These are phyloP conservation scores for Cremastobaeus sp. DNA, from an alignment of 2,888 invertebrate genomes.

Conservation along the genomic window DNA sequence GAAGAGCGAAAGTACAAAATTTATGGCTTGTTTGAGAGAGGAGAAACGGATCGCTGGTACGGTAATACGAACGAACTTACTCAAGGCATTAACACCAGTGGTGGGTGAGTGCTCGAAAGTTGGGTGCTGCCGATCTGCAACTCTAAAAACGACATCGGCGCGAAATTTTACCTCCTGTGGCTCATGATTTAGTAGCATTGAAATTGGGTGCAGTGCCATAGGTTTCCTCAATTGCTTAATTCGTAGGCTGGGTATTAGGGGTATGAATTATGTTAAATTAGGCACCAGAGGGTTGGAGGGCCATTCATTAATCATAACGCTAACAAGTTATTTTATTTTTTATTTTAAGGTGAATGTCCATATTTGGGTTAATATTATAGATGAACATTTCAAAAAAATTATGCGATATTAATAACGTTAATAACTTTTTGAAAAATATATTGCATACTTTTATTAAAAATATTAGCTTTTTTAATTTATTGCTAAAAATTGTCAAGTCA, in stretches of 20 bases:
- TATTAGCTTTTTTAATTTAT: no score
- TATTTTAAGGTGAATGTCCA: no score
- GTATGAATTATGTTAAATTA: not conserved
- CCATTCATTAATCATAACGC: no score
- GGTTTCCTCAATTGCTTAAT: constrained; percentile 10
- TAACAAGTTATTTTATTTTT: no score
- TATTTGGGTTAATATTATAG: no score
- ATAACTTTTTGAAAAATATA: no score
- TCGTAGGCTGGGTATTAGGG: not conserved
- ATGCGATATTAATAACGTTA: no score
- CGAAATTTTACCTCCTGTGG: constrained; percentile 9
- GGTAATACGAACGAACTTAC: constrained; percentile 69
- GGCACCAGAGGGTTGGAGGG: no score
- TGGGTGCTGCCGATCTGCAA: constrained; percentile 44
- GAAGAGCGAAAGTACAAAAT: constrained; percentile 64
- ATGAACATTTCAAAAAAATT: no score
- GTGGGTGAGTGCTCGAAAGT: constrained; percentile 62
- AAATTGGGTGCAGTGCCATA: constrained; percentile 3
- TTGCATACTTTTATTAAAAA: no score
- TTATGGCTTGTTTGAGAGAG: constrained; percentile 63
- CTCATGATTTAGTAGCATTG: constrained; percentile 28
- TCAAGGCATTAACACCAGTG: constrained; percentile 69
- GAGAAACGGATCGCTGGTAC: constrained; percentile 60
- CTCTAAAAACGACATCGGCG: not conserved
- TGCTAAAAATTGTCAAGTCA: no score